Evolutionary conservation across 2,888 invertebrate species (phyloP).

Genomic region (Heliconius charithonia): DNA sequence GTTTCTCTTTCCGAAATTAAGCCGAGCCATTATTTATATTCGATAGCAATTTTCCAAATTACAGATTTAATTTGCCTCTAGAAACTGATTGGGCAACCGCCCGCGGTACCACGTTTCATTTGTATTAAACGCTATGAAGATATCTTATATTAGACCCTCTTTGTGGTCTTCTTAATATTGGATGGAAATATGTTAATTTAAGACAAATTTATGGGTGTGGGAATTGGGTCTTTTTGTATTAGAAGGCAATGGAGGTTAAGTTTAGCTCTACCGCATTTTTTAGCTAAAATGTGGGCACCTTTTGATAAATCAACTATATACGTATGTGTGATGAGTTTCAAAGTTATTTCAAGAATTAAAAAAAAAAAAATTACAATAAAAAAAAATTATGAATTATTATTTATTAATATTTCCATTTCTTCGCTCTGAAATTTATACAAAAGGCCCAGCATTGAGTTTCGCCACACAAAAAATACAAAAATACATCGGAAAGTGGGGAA

Average conservation of each 20-base stretch:
- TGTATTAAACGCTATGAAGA: conserved; percentile 12
- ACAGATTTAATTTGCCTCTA: conserved; percentile 36
- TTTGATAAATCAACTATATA: too few relatives aligned
- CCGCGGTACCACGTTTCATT: neutral
- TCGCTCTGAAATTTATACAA: too few relatives aligned
- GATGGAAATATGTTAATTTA: neutral
- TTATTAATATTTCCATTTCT: too few relatives aligned
- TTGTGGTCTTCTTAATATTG: conserved; percentile 7
- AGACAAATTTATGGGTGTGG: neutral
- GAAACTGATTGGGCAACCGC: conserved; percentile 31
- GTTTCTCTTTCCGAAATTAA: conserved; percentile 67
- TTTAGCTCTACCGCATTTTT: neutral
- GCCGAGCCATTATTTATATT: conserved; percentile 46
- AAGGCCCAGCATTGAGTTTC: too few relatives aligned
- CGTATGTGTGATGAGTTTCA: too few relatives aligned
- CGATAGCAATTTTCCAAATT: conserved; percentile 40
- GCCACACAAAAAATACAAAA: too few relatives aligned
- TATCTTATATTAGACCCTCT: neutral
- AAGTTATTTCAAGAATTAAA: too few relatives aligned
- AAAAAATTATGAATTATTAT: too few relatives aligned
- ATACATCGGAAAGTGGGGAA: too few relatives aligned
- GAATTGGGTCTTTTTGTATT: neutral
- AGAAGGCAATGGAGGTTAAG: neutral
- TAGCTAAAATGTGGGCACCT: neutral
- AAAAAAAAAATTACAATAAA: too few relatives aligned